These are phyloP conservation scores for Nycticorax nycticorax DNA, from an alignment of 2,113 vertebrate genomes.

Conservation along the genomic window DNA sequence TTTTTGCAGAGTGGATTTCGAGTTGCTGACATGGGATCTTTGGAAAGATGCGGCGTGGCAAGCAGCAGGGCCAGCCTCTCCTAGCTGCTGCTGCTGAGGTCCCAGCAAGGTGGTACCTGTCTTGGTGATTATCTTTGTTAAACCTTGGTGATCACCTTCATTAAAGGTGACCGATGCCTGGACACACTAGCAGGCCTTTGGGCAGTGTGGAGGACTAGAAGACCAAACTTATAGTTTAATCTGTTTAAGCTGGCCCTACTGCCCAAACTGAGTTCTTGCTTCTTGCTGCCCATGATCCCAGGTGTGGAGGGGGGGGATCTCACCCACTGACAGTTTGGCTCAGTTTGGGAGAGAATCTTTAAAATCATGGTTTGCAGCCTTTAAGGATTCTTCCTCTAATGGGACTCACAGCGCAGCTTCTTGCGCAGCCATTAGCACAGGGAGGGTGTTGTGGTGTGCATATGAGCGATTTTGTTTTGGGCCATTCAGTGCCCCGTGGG, in stretches of 20 bases:
- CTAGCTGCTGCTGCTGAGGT: background rate
- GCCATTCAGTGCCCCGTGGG: fast-evolving
- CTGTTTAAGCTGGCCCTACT: background rate
- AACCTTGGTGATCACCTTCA: background rate
- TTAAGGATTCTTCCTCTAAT: background rate
- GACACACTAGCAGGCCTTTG: background rate
- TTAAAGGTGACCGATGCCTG: background rate
- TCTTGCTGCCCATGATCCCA: background rate
- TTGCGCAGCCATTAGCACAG: too few species aligned
- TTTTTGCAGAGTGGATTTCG: background rate
- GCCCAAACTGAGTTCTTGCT: background rate
- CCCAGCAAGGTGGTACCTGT: background rate
- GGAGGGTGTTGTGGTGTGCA: background rate
- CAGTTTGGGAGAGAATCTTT: background rate
- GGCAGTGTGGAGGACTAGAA: background rate
- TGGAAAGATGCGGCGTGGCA: fast-evolving
- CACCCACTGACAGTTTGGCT: background rate
- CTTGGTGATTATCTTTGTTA: background rate
- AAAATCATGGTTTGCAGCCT: background rate
- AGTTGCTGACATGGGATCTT: background rate
- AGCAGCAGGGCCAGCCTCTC: background rate
- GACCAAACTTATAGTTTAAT: background rate
- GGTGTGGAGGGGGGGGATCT: background rate
- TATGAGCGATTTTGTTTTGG: background rate
- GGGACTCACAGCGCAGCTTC: background rate